Conservation (phyloP, 2,888 invertebrate species). For the Agelastica alni region DNA sequence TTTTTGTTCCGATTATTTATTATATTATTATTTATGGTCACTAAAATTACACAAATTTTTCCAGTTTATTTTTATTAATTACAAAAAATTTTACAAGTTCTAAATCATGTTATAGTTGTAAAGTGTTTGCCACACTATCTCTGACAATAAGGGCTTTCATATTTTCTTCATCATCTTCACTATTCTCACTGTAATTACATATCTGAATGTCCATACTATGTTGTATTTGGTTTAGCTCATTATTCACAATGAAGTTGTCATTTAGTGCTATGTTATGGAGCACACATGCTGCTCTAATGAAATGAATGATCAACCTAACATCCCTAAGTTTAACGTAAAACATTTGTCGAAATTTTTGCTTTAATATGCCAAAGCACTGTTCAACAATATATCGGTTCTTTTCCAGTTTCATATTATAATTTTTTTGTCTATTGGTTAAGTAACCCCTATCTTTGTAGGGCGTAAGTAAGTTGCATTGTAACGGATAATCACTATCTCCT, state of each 20-base stretch:
- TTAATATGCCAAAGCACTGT: conserved; percentile 22
- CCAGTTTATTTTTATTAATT: no score
- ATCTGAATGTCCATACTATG: no score
- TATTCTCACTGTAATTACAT: no score
- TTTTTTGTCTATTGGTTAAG: background rate
- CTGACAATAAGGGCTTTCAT: no score
- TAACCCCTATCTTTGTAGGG: conserved; percentile 11
- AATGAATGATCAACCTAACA: conserved; percentile 20
- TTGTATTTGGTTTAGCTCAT: no score
- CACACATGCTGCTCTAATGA: conserved; percentile 23
- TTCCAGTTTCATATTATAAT: conserved; percentile 4
- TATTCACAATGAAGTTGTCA: background rate
- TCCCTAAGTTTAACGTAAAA: conserved; percentile 22
- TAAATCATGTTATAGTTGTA: no score
- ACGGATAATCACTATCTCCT: conserved; percentile 21
- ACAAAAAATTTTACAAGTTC: no score
- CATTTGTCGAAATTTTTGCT: conserved; percentile 26
- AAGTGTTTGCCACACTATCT: no score
- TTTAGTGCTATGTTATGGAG: conserved; percentile 26
- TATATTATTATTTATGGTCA: no score
- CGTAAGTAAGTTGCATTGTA: conserved; percentile 1
- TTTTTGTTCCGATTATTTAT: no score
- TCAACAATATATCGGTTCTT: conserved; percentile 14
- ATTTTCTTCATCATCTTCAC: no score
- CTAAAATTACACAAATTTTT: no score